Base-by-base conservation (phyloP, 2,113 vertebrate species). In the Macaca mulatta region DNA sequence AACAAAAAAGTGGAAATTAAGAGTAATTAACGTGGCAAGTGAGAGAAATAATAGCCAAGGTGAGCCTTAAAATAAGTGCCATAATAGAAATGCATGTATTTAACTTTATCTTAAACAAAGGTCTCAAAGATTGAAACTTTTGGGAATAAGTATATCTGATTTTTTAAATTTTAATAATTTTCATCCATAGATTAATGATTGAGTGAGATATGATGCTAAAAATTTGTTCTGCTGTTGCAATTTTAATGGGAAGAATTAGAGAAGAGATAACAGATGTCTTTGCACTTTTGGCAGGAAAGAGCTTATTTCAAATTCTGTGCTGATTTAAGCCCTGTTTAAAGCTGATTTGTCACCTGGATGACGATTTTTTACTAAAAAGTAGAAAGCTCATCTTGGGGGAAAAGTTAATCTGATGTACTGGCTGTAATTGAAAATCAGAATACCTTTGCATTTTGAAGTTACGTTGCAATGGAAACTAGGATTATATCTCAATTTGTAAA, bases 291-390 rank as follows among this genome's bases (percentile, higher is more conserved):
- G 55, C 82, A 80, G 78, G 48, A 93, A 92, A 94, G 67, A 90
- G 17, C 48, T 92, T 78, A 69, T 20, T 89, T 96, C 45, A 78
- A 43, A 40, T 95, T 75, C 72, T 64, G 8, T 52, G 50, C 16
- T 92, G 82, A 93, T 87, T 61, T 94, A 88, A 94, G 59, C n/a
- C 10, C 35, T 52, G 12, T 55, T 95, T 91, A 83, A 94, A 92
- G 43, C 18, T 95, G 43, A 94, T 85, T 92, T 96, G 45, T 97
- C 40, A 96, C 48, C 32, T 97, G 45, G 52, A 90, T 92, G 90
- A 83, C 83, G 30, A 17, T 80, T 95, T 43, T 83, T 92, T 82
- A 94, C 83, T 89, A 82, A 81, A 89, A 86, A 22, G 9, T 52
- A 55, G 57, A 78, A 93, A 77, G 25, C 23, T 95, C 48, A 86